Percentiles rank a stretch among this genome's conserved stretches.
phyloP scores from a whole-genome alignment of 2,888 invertebrate genomes.

The Tachina lurida region DNA sequence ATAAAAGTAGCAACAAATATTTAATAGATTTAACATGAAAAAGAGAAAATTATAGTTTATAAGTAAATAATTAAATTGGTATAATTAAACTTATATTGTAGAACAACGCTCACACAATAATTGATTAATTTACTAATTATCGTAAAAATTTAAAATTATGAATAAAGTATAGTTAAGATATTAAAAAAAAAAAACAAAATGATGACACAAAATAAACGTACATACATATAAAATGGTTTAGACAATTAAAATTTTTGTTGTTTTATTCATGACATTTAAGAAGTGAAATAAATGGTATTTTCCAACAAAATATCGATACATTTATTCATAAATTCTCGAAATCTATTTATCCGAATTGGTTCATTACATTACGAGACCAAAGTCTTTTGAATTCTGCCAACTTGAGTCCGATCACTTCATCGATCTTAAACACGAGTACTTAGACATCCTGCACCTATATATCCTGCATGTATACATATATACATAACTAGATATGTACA shows the following conservation, averaged over 20 bases:
- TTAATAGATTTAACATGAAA: constrained; percentile 30
- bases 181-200: constrained; percentile 42
- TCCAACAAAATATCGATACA: no score
- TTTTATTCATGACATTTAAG: constrained; percentile 1
- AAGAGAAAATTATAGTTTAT: constrained; percentile 26
- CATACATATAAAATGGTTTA: constrained; percentile 62
- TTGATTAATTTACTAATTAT: constrained; percentile 52
- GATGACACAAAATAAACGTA: constrained; percentile 61
- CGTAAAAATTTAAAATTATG: constrained; percentile 27
- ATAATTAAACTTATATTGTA: constrained; percentile 35
- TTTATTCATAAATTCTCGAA: background rate
- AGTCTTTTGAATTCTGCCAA: no score
- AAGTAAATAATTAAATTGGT: constrained; percentile 38
- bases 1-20: constrained; percentile 45
- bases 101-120: constrained; percentile 50
- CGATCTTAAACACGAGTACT: no score
- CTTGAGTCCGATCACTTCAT: no score
- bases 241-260: constrained; percentile 58
- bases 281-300: no score
- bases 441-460: no score
- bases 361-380: no score
- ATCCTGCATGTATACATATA: no score
- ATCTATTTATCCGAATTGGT: no score
- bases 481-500: no score
- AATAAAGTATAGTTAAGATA: constrained; percentile 41